These are phyloP conservation scores for Saimiri boliviensis DNA, from an alignment of 2,113 vertebrate species.

Conservation along the genomic window DNA sequence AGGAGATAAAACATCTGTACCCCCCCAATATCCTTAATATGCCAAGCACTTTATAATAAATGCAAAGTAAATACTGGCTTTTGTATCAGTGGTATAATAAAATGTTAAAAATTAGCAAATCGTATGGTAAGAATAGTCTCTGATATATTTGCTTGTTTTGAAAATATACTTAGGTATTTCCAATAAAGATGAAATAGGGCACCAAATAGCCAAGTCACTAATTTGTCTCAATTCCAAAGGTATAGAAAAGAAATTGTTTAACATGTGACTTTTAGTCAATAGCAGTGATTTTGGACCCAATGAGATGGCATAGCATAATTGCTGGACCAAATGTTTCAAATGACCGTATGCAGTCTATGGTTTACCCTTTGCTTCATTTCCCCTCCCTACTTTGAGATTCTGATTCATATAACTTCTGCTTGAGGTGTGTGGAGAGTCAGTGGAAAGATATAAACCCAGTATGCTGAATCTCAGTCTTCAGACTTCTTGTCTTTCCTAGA, in stretches of 20 bases:
- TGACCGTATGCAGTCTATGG: no score
- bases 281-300: not conserved
- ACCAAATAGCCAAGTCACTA: not conserved
- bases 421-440: not conserved
- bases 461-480: not conserved
- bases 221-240: conserved; percentile 3
- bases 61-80: not conserved
- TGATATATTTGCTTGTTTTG: not conserved
- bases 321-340: not conserved
- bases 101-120: not conserved
- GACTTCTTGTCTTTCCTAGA: not conserved
- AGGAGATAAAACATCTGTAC: not conserved
- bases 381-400: not conserved
- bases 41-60: not conserved
- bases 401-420: not conserved
- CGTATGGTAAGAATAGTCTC: not conserved
- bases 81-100: not conserved
- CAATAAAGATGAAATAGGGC: not conserved
- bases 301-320: not conserved
- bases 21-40: not conserved
- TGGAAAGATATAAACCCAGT: not conserved
- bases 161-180: conserved; percentile 24
- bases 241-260: not conserved
- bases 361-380: not conserved
- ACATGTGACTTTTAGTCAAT: not conserved